Evolutionary conservation across 2,797 vertebrate species (phyloP).

Genomic region (Bradypodion ventrale): DNA sequence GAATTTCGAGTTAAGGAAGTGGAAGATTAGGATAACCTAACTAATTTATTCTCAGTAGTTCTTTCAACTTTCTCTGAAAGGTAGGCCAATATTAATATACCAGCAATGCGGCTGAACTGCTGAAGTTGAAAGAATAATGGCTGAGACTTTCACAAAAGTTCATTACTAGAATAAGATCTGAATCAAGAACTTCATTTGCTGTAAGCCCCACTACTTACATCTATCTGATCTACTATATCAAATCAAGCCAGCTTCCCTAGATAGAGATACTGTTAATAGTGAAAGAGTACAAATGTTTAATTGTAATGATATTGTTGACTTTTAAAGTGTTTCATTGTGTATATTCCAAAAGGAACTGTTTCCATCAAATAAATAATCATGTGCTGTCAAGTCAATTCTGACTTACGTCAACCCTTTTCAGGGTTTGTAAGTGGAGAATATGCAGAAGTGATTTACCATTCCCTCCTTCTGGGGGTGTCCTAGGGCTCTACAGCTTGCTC

Average conservation of each 20-base stretch:
- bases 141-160: no score
- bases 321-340: neutral
- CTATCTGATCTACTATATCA: no score
- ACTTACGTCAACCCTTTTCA: no score
- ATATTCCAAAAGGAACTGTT: neutral
- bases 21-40: neutral
- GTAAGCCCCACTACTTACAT: neutral
- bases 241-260: neutral
- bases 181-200: neutral
- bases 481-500: no score
- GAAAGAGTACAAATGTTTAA: constrained; percentile 1
- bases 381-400: no score
- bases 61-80: neutral
- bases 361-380: no score
- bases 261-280: neutral
- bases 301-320: neutral
- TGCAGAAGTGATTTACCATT: no score
- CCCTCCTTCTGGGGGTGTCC: no score
- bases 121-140: neutral
- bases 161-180: neutral
- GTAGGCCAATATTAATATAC: neutral
- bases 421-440: no score
- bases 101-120: neutral
- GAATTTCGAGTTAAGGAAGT: neutral
- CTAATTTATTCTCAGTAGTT: neutral